Conservation (phyloP, 2,113 vertebrate genomes). For the Limanda limanda region DNA sequence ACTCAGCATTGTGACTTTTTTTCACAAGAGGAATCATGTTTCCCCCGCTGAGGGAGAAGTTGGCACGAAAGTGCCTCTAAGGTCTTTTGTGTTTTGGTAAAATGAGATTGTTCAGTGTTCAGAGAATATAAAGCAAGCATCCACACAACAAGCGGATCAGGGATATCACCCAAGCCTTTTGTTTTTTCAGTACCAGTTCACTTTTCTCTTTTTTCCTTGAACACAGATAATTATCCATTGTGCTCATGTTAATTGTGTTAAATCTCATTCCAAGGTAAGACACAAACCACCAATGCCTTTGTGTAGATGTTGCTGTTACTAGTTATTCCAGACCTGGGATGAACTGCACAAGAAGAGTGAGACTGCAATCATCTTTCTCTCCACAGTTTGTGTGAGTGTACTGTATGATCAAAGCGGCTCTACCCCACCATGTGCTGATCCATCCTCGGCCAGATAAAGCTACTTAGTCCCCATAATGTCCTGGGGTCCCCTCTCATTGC, state of each 20-base stretch:
- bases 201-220: constrained; percentile 10
- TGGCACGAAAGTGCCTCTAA: constrained; percentile 34
- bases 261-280: constrained; percentile 28
- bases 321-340: constrained; percentile 19
- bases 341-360: constrained; percentile 11
- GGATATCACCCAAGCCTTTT: constrained; percentile 10
- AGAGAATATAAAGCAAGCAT: constrained; percentile 29
- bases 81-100: constrained; percentile 45
- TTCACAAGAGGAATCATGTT: constrained; percentile 13
- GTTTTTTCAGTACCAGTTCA: background rate
- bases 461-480: constrained; percentile 62
- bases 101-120: constrained; percentile 30
- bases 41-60: constrained; percentile 26
- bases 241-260: constrained; percentile 2
- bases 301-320: constrained; percentile 6
- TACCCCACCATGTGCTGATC: constrained; percentile 49
- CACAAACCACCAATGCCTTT: background rate
- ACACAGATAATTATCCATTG: constrained; percentile 8
- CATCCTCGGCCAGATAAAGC: constrained; percentile 55
- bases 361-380: constrained; percentile 8
- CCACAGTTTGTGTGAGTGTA: background rate
- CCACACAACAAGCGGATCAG: constrained; percentile 6
- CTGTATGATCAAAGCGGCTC: constrained; percentile 54
- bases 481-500: constrained; percentile 49
- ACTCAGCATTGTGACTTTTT: constrained; percentile 7